Conservation (phyloP, 2,797 vertebrate species). For the Graptemys geographica region DNA sequence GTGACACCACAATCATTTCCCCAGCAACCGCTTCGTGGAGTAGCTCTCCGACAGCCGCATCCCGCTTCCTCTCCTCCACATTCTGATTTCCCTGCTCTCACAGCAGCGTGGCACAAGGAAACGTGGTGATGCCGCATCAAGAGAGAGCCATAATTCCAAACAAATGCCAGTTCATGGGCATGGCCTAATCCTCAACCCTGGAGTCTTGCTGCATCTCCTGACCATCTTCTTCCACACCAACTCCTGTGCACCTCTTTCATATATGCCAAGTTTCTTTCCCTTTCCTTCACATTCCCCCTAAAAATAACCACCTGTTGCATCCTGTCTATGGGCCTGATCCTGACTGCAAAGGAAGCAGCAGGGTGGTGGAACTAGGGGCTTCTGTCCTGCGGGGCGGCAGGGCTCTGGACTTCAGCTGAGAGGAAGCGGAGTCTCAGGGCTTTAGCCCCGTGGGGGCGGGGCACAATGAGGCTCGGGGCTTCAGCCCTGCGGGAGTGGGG, state of each 20-base stretch:
- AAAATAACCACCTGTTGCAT: neutral
- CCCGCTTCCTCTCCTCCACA: neutral
- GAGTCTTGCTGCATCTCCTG: neutral
- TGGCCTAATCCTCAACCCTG: neutral
- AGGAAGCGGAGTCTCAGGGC: too few species aligned
- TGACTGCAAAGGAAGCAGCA: neutral
- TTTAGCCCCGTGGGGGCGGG: too few species aligned
- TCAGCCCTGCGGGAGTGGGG: too few species aligned
- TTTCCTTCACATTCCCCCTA: neutral
- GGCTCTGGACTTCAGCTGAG: too few species aligned
- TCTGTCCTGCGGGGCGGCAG: too few species aligned
- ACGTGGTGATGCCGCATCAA: neutral
- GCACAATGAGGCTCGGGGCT: too few species aligned
- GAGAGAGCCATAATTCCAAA: neutral
- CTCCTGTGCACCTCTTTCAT: neutral
- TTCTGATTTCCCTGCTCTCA: neutral
- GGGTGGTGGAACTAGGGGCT: too few species aligned
- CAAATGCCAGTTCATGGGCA: neutral
- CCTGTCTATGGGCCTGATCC: neutral
- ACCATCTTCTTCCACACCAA: neutral
- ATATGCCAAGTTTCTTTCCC: neutral
- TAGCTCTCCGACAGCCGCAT: neutral
- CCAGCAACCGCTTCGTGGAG: neutral
- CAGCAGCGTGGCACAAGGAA: neutral
- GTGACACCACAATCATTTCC: neutral